Evolutionary conservation across 2,797 vertebrate species (phyloP), one percentile per base, ranked within the genome.

Genomic region (Buphagus erythrorhynchus): DNA sequence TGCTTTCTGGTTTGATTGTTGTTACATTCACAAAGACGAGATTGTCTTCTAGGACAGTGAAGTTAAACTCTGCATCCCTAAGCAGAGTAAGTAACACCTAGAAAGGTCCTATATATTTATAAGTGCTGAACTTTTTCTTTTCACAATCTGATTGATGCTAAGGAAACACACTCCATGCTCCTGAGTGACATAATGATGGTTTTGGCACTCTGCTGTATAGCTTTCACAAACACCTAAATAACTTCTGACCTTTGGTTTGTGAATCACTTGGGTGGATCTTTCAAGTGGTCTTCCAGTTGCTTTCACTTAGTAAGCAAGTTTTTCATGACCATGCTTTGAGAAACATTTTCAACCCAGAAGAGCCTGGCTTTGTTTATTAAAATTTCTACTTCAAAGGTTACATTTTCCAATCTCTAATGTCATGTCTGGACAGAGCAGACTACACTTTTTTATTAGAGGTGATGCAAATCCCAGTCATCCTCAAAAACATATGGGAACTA

Each of bases 401-500:
- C 67, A 89, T 95, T 96, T 95, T 91, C 84, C 29, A 67, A 38
- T 66, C 65, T 82, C 45, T 63, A 58, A 63, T 93, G 87, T 92
- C 82, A 62, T 1, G 3, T 88, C 91, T 95, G 93, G 84, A 86
- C 92, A 69, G 57, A 89, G 71, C 57, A 89, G 46, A 46, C 80
- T 77, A 45, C 42, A 17, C 40, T 73, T 25, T 91, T 42, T 88
- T 93, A 77, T 95, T 72, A 87, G 87, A 76, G 52, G 43, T 55
- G 84, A 84, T 88, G 89, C 93, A 95, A 97, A 94, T 95, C 69
- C 76, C 75, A 92, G 87, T 89, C 71, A 88, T 79, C 69, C 88
- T 95, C 81, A 74, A 66, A 90, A 95, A 95, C 93, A 94, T 94
- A 90, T 86, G 96, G 86, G 84, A 95, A 55, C 86, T 90, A 94